Base-by-base conservation (phyloP, 2,113 vertebrate genomes). In the Xyliphius kryptos region DNA sequence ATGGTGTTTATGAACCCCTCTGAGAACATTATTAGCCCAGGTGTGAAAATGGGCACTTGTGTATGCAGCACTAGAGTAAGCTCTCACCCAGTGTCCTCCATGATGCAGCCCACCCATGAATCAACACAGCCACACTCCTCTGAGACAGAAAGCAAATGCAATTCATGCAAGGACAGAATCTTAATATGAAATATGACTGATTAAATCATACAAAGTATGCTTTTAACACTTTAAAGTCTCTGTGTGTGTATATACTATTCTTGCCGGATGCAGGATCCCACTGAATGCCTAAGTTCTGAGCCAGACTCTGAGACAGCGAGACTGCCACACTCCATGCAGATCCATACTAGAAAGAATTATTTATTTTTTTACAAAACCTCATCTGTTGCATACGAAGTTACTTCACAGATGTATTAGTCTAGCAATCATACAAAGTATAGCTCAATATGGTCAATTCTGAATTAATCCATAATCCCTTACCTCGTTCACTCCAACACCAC, bases 401-500 rank as follows among this genome's bases (percentile, higher is more conserved):
- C n/a, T n/a, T n/a, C n/a, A n/a, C n/a, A n/a, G n/a, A n/a, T n/a
- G n/a, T n/a, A n/a, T n/a, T n/a, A n/a, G n/a, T n/a, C n/a, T n/a
- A n/a, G n/a, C n/a, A n/a, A n/a, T n/a, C n/a, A n/a, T n/a, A n/a
- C n/a, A n/a, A n/a, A n/a, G n/a, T n/a, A n/a, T n/a, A n/a, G n/a
- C n/a, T n/a, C n/a, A n/a, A n/a, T n/a, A n/a, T n/a, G n/a, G n/a
- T n/a, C n/a, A n/a, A n/a, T n/a, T n/a, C n/a, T n/a, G n/a, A n/a
- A n/a, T n/a, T n/a, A n/a, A n/a, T n/a, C n/a, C n/a, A n/a, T n/a
- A n/a, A n/a, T 44, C 6, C 52, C 80, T 90, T 83, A 98, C 96
- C 96, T 98, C 96, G 67, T 94, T 94, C 72, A 98, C 94, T 73
- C 96, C 96, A 22, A 97, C 92, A 60, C 96, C 96, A 74, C 87